Conservation (phyloP, 2,113 vertebrate genomes). For the Lagopus muta region DNA sequence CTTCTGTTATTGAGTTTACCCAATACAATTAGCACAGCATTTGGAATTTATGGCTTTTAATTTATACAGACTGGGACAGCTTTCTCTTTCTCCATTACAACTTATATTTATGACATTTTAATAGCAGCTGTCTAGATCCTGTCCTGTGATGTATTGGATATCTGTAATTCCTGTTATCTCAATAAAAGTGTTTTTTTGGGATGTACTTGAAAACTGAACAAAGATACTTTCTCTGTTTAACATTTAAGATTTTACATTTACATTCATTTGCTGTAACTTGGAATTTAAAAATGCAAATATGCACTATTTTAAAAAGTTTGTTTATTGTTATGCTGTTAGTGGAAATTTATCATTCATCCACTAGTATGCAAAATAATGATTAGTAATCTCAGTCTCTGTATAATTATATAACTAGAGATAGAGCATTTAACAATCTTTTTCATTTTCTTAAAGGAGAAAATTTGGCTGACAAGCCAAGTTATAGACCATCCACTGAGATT, state of each 20-base stretch:
- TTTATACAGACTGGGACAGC: background rate
- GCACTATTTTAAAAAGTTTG: background rate
- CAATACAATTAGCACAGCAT: slow-evolving; percentile 18
- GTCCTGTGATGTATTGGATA: background rate
- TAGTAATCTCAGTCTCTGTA: background rate
- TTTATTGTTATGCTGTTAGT: background rate
- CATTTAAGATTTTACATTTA: background rate
- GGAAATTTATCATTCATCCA: background rate
- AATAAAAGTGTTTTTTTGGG: background rate
- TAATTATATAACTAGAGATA: background rate
- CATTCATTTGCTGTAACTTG: background rate
- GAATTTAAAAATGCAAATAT: background rate
- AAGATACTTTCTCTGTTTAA: background rate
- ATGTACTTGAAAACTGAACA: background rate
- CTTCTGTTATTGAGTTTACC: slow-evolving; percentile 36
- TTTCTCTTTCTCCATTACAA: background rate
- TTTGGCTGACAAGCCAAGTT: background rate
- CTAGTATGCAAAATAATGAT: background rate
- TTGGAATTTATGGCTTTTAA: slow-evolving; percentile 27
- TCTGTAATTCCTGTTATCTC: background rate
- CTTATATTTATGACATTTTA: slow-evolving; percentile 5
- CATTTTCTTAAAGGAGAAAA: background rate
- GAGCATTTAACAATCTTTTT: background rate
- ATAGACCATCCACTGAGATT: background rate
- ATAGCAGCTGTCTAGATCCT: background rate